These are phyloP conservation scores for Thyatira batis DNA, from an alignment of 2,888 invertebrate genomes.

Conservation along the genomic window DNA sequence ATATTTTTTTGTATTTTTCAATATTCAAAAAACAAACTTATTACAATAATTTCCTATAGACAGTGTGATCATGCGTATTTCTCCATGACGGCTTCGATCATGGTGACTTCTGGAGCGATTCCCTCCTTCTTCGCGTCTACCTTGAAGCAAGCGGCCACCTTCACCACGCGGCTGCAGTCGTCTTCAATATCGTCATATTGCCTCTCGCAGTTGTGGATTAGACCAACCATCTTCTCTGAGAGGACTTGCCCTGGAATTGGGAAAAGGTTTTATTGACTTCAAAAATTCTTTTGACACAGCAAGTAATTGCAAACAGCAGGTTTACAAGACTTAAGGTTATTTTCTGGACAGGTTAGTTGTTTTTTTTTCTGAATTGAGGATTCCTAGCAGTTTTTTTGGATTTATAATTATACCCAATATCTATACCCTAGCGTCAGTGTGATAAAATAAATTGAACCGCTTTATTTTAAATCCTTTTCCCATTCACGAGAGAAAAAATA, in stretches of 20 bases:
- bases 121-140: constrained; percentile 56
- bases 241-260: constrained; percentile 56
- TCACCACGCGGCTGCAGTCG: constrained; percentile 68
- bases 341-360: no score
- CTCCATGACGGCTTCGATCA: constrained; percentile 74
- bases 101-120: constrained; percentile 70
- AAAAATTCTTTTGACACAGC: no score
- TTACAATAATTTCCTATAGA: not conserved
- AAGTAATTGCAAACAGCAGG: no score
- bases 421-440: no score
- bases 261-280: constrained; percentile 1
- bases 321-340: no score
- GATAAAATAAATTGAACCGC: no score
- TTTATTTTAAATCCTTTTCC: no score
- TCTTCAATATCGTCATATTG: constrained; percentile 58
- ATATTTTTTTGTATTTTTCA: not conserved
- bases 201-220: constrained; percentile 74
- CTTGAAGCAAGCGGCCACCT: constrained; percentile 73
- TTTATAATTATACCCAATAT: no score
- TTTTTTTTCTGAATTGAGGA: no score
- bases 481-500: no score
- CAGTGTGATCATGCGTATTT: constrained; percentile 54
- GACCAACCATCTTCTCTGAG: constrained; percentile 59
- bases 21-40: not conserved
- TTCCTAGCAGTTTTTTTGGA: no score